Conservation (phyloP, 2,888 invertebrate genomes). For the Cheilosia pagana region DNA sequence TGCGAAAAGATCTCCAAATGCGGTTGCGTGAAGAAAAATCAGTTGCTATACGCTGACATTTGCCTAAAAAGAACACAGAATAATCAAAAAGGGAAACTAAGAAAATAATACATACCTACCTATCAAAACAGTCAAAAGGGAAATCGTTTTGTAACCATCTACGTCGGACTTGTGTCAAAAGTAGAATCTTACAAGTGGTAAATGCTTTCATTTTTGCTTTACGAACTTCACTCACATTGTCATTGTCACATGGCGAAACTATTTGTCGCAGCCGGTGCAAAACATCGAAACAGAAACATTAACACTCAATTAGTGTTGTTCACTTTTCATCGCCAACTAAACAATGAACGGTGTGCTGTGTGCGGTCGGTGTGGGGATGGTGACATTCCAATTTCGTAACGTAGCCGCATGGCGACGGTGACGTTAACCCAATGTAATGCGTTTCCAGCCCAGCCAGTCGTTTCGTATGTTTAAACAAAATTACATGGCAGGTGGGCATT, state of each 20-base stretch:
- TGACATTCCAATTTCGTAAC: slow-evolving; percentile 6
- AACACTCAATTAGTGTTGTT: slow-evolving; percentile 52
- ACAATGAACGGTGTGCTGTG: slow-evolving; percentile 14
- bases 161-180: slow-evolving; percentile 13
- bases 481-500: slow-evolving; percentile 35
- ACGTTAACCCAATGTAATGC: slow-evolving; percentile 34
- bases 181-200: slow-evolving; percentile 5
- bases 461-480: slow-evolving; percentile 13
- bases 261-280: slow-evolving; percentile 9
- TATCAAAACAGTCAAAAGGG: neutral
- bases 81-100: slow-evolving; percentile 1
- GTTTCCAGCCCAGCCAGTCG: neutral
- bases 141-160: neutral
- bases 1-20: neutral
- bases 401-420: neutral
- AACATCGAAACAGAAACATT: slow-evolving; percentile 41
- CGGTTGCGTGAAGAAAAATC: neutral
- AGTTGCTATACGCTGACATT: neutral
- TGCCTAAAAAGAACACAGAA: neutral
- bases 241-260: slow-evolving; percentile 42
- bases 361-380: neutral
- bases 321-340: slow-evolving; percentile 18
- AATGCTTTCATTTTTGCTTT: slow-evolving; percentile 7
- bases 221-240: slow-evolving; percentile 62
- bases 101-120: neutral